Evolutionary conservation across 2,888 invertebrate genomes (phyloP), one percentile per base, ranked within the genome.

Genomic region (Agriopis marginaria): DNA sequence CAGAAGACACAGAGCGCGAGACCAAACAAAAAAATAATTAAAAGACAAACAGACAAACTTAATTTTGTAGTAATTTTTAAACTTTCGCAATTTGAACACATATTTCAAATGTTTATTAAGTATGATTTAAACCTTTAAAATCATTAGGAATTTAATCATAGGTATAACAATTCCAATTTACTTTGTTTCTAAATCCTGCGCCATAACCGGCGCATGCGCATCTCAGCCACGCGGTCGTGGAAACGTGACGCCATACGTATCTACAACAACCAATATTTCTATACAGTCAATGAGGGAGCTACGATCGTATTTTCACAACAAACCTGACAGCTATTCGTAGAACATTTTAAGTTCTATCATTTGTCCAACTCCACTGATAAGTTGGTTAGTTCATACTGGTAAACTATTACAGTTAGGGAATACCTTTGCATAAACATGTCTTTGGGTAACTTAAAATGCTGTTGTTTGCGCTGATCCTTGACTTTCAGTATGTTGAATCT

Each of bases 351-450:
- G 45, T 12, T 23, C 3, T 8, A 23, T 32, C 12, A 32, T 58
- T 47, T 58, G 1, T 32, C 45, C 58, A 32, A 4, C 7, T 23
- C 8, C 8, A 3, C 12, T 10, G 3, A 9, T 11, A 58, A 45
- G 12, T 45, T 45, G 32, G 58, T 45, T 12, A 45, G 58, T 23
- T 32, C n/a, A 6, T 45, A 56, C 61, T 45, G 11, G 66, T 66
- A 60, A 68, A 73, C 70, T 68, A 70, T 68, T 69, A 71, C 73
- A 67, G 73, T 73, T 73, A 71, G 59, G 54, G 65, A 66, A 63
- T 66, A 58, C 59, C 23, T 71, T 66, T 65, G 69, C 68, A 71
- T 73, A 71, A 69, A 71, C 71, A 68, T 53, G 68, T 58, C 53
- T 39, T 32, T 54, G 32, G 39, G 23, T 42, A 66, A 59, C 66